A percentile compares a stretch with the other conserved stretches of the same genome.
These are phyloP conservation scores for Drosophila kepulauana DNA, from an alignment of 1,140 invertebrate species.

Conservation along the genomic window DNA sequence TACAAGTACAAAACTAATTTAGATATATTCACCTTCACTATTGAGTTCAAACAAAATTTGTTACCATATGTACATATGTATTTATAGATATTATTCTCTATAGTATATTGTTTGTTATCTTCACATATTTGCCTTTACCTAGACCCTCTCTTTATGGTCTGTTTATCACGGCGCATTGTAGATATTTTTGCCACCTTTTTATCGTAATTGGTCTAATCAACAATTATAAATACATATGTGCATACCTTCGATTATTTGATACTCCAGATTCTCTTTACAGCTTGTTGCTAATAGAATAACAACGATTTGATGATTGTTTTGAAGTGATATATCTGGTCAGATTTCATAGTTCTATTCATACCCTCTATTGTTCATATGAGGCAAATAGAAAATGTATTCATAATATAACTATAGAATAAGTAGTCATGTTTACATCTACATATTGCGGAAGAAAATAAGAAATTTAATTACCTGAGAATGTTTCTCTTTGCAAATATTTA, in stretches of 20 bases:
- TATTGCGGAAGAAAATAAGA: background rate
- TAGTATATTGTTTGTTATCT: slow-evolving; percentile 21
- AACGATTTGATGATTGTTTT: background rate
- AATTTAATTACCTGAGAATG: background rate
- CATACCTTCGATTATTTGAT: slow-evolving; percentile 35
- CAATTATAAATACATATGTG: slow-evolving; percentile 28
- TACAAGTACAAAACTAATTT: slow-evolving; percentile 33
- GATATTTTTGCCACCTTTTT: slow-evolving; percentile 62
- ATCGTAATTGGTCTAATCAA: slow-evolving; percentile 72
- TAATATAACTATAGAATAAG: background rate
- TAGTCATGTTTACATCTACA: background rate
- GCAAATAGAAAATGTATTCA: background rate
- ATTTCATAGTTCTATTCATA: background rate
- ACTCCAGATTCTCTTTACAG: slow-evolving; percentile 39
- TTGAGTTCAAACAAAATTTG: background rate
- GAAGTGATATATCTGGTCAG: background rate
- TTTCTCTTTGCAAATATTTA: background rate
- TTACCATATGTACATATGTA: slow-evolving; percentile 1
- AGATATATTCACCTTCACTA: slow-evolving; percentile 37
- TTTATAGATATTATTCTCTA: background rate
- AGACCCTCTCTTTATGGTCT: slow-evolving; percentile 17
- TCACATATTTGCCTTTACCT: slow-evolving; percentile 35
- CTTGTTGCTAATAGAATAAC: slow-evolving; percentile 49
- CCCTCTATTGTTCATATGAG: background rate
- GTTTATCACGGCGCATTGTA: slow-evolving; percentile 9